phyloP scores from a whole-genome alignment of 2,888 invertebrate species.

The Aelia acuminata region DNA sequence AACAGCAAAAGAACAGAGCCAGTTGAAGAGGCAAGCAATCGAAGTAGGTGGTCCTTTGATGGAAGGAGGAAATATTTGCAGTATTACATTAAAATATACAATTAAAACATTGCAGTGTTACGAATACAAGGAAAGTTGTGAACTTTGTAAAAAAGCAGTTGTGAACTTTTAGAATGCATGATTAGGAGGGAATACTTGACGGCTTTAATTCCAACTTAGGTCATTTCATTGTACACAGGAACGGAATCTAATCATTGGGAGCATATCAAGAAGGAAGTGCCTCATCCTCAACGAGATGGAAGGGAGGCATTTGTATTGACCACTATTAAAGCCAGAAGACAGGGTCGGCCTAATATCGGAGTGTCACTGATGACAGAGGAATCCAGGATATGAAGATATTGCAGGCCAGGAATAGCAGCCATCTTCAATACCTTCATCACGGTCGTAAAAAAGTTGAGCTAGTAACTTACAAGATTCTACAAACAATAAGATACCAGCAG shows the following conservation, averaged over 20 bases:
- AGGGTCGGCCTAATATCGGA: conserved; percentile 19
- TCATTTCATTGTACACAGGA: neutral
- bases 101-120: too few relatives aligned
- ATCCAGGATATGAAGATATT: conserved; percentile 33
- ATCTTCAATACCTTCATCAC: neutral
- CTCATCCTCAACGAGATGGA: neutral
- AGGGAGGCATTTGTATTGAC: conserved; percentile 45
- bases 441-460: neutral
- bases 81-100: too few relatives aligned
- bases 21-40: conserved; percentile 85
- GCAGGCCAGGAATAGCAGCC: neutral
- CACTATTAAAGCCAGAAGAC: conserved; percentile 20
- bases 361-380: conserved; percentile 34
- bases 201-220: neutral
- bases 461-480: too few relatives aligned
- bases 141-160: too few relatives aligned
- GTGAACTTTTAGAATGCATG: neutral
- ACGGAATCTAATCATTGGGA: neutral
- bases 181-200: neutral
- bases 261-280: neutral
- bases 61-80: conserved; percentile 84
- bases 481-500: too few relatives aligned
- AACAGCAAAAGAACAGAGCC: conserved; percentile 85
- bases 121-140: too few relatives aligned
- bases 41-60: conserved; percentile 84